A percentile compares a stretch with the other conserved stretches of the same genome.
Conservation (phyloP, 2,797 vertebrate species). For the Spinibarbus caldwelli region DNA sequence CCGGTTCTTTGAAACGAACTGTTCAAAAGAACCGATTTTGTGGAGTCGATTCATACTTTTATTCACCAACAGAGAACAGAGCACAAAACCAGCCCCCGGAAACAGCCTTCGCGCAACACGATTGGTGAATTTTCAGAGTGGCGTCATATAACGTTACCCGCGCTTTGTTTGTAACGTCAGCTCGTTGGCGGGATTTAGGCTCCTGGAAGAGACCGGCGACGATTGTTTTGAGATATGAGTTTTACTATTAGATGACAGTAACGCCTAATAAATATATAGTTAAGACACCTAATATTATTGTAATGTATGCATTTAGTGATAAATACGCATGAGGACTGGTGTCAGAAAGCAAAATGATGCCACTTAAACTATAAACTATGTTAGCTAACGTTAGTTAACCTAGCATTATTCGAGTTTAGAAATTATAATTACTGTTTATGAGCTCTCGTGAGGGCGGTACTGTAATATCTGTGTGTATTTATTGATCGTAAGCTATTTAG, state of each 20-base stretch:
- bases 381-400: not conserved
- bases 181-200: slow-evolving; percentile 60
- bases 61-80: not conserved
- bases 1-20: not conserved
- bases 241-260: not conserved
- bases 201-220: slow-evolving; percentile 18
- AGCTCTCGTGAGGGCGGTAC: not conserved
- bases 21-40: not conserved
- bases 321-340: not conserved
- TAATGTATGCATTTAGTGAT: not conserved
- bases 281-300: not conserved
- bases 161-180: slow-evolving; percentile 44
- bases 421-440: not conserved
- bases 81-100: not conserved
- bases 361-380: not conserved
- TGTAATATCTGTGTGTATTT: not conserved
- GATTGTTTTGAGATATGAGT: not conserved
- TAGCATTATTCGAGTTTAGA: not conserved
- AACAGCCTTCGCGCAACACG: not conserved
- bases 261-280: not conserved
- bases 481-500: not conserved
- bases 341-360: not conserved
- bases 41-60: not conserved
- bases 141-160: slow-evolving; percentile 61
- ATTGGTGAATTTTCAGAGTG: slow-evolving; percentile 38